These are phyloP conservation scores for Esox lucius DNA, from an alignment of 2,797 vertebrate species.

Conservation along the genomic window DNA sequence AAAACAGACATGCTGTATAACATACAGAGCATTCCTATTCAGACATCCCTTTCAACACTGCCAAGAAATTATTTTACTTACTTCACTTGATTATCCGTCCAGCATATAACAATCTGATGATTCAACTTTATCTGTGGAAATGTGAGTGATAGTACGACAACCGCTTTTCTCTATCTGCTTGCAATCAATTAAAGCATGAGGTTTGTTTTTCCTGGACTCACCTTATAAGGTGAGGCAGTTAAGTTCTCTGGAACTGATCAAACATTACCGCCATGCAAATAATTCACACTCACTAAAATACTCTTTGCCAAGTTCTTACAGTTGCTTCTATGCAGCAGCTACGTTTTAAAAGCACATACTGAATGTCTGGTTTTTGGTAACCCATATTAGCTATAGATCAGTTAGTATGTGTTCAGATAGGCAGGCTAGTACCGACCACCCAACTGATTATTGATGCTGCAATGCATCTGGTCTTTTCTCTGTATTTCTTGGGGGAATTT, in stretches of 20 bases:
- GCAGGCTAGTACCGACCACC: too few relatives aligned
- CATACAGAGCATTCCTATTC: neutral
- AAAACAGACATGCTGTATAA: neutral
- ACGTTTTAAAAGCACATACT: neutral
- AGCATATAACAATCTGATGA: neutral
- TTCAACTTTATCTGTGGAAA: neutral
- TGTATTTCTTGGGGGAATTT: too few relatives aligned
- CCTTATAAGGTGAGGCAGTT: neutral
- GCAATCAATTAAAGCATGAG: neutral
- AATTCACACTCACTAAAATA: neutral
- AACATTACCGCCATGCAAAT: neutral
- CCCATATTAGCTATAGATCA: neutral
- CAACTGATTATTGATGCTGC: too few relatives aligned
- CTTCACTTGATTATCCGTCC: neutral
- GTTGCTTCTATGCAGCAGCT: neutral
- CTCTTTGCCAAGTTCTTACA: neutral
- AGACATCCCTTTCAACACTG: neutral
- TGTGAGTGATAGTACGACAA: too few relatives aligned
- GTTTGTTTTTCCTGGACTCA: neutral
- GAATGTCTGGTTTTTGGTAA: neutral
- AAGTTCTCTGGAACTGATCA: neutral
- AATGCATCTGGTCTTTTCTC: too few relatives aligned
- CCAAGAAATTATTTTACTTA: neutral
- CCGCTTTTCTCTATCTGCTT: too few relatives aligned
- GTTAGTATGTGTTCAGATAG: neutral